phyloP scores from a whole-genome alignment of 2,113 vertebrate genomes.

The Aptenodytes patagonicus region DNA sequence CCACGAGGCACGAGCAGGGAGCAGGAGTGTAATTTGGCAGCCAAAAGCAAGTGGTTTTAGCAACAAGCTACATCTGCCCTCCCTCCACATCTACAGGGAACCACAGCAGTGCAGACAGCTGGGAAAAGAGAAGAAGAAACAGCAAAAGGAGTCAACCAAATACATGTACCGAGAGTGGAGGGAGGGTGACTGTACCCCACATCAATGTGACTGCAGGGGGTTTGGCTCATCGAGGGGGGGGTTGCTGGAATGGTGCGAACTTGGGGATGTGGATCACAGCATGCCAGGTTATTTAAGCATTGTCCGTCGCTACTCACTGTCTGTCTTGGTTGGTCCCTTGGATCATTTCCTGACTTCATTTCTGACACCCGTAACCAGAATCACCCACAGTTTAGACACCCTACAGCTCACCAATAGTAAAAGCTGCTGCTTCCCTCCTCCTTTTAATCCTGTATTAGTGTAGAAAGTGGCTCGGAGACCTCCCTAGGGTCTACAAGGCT shows the following conservation, averaged over 20 bases:
- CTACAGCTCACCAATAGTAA: neutral
- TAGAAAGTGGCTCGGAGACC: neutral
- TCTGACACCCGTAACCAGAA: neutral
- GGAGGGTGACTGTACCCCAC: neutral
- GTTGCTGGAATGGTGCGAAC: neutral
- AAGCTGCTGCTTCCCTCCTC: neutral
- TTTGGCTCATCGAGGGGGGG: neutral
- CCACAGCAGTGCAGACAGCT: too few species aligned
- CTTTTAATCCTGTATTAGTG: neutral
- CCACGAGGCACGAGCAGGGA: fast-evolving
- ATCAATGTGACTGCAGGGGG: neutral
- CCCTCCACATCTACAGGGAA: neutral
- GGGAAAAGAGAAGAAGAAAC: neutral
- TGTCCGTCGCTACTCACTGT: neutral
- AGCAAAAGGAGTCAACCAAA: neutral
- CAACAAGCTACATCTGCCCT: neutral
- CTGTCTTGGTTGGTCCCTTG: neutral
- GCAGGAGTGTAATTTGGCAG: neutral
- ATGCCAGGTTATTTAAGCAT: neutral
- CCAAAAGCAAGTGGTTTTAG: neutral
- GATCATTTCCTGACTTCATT: neutral
- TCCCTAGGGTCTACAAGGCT: neutral
- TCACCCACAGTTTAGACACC: neutral
- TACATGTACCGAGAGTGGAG: fast-evolving
- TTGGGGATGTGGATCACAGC: neutral